These are phyloP conservation scores for Notodonta ziczac DNA, from an alignment of 2,888 invertebrate species.

Conservation along the genomic window DNA sequence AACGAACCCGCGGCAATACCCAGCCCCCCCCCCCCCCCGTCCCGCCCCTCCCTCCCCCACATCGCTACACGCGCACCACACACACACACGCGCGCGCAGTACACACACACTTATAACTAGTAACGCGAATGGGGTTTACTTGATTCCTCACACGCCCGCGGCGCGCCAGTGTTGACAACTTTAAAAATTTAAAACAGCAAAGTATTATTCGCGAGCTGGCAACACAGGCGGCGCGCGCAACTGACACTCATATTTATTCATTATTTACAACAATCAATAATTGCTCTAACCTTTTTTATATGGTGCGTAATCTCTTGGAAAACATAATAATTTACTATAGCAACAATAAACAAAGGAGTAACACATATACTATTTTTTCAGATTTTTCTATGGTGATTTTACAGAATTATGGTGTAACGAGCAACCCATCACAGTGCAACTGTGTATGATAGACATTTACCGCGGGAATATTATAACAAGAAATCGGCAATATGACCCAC, in stretches of 20 bases:
- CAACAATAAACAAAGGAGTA: slow-evolving; percentile 33
- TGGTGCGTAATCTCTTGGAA: slow-evolving; percentile 37
- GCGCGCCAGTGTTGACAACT: slow-evolving; percentile 23
- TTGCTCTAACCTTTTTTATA: slow-evolving; percentile 47
- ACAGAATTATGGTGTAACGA: background rate
- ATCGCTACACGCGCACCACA: slow-evolving; percentile 22
- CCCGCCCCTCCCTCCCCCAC: slow-evolving; percentile 12
- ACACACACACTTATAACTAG: slow-evolving; percentile 43
- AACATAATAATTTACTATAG: slow-evolving; percentile 44
- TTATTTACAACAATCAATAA: slow-evolving; percentile 67
- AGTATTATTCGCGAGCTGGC: slow-evolving; percentile 13
- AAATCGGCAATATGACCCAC: background rate
- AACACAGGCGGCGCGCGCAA: slow-evolving; percentile 19
- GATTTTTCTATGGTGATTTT: background rate
- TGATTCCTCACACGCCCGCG: slow-evolving; percentile 38
- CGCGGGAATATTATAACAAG: background rate
- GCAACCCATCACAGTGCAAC: background rate
- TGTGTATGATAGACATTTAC: background rate
- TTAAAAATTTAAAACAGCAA: slow-evolving; percentile 12
- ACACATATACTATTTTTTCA: background rate
- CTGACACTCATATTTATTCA: slow-evolving; percentile 38
- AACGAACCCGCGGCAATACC: slow-evolving; percentile 17
- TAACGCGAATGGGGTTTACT: slow-evolving; percentile 70
- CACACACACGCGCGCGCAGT: slow-evolving; percentile 25
- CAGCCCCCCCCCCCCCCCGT: slow-evolving; percentile 5